phyloP scores from a whole-genome alignment of 2,888 invertebrate species.

The Sisyra nigra region DNA sequence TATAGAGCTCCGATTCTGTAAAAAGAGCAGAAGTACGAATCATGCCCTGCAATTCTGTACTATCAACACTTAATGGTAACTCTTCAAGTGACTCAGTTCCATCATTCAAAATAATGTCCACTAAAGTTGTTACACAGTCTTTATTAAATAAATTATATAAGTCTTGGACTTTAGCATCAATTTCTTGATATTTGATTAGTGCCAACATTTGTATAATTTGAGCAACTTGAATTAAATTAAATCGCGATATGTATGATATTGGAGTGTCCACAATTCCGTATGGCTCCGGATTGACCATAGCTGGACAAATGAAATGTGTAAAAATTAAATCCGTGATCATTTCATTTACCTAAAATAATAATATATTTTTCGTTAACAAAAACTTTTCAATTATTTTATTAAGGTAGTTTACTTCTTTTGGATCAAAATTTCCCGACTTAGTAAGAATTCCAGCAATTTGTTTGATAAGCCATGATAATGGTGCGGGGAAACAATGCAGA shows the following conservation, averaged over 20 bases:
- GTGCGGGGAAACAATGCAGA: slow-evolving; percentile 81
- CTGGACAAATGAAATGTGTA: slow-evolving; percentile 88
- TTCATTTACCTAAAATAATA: slow-evolving; percentile 27
- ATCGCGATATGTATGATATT: slow-evolving; percentile 77
- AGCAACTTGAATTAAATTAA: slow-evolving; percentile 80
- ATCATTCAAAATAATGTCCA: slow-evolving; percentile 47
- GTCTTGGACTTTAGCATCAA: slow-evolving; percentile 55
- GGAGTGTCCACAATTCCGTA: slow-evolving; percentile 88
- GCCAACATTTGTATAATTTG: slow-evolving; percentile 87
- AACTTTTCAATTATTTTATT: slow-evolving; percentile 17
- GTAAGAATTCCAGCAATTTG: slow-evolving; percentile 59
- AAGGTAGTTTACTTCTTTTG: slow-evolving; percentile 30
- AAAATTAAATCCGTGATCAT: slow-evolving; percentile 89
- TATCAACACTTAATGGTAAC: slow-evolving; percentile 29
- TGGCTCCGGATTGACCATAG: slow-evolving; percentile 90
- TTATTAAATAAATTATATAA: slow-evolving; percentile 68
- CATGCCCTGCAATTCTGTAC: slow-evolving; percentile 36
- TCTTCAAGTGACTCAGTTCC: slow-evolving; percentile 23
- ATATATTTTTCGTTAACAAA: slow-evolving; percentile 2
- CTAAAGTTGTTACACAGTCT: slow-evolving; percentile 58
- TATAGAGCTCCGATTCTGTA: slow-evolving; percentile 46
- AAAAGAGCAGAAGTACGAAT: slow-evolving; percentile 48
- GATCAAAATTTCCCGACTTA: slow-evolving; percentile 36
- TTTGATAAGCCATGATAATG: slow-evolving; percentile 78
- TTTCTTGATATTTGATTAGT: slow-evolving; percentile 66